These are phyloP conservation scores for Nyleta sp. DNA, from an alignment of 2,888 invertebrate genomes.

Conservation along the genomic window DNA sequence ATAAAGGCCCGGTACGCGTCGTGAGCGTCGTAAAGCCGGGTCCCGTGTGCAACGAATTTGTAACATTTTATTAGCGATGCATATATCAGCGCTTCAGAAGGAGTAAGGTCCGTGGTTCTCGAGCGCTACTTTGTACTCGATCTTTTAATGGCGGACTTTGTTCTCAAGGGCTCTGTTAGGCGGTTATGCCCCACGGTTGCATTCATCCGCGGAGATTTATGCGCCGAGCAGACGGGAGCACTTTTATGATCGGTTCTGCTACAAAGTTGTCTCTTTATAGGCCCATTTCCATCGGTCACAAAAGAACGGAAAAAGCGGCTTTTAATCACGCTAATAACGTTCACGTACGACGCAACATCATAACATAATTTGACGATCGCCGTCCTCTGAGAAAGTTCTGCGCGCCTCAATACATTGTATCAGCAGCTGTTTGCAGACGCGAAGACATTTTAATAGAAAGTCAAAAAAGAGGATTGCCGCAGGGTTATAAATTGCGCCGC, in stretches of 20 bases:
- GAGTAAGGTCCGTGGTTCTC: conserved; percentile 49
- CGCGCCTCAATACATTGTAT: no score
- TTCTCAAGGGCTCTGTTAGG: conserved; percentile 72
- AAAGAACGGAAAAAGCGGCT: conserved; percentile 47
- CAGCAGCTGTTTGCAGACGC: conserved; percentile 8
- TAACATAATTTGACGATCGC: conserved; percentile 38
- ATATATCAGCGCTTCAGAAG: conserved; percentile 65
- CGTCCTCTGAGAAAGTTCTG: background rate
- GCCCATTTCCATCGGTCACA: conserved; percentile 52
- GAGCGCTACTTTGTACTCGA: conserved; percentile 70
- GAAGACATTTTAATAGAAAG: conserved; percentile 29
- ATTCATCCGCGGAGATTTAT: conserved; percentile 79
- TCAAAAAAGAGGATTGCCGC: background rate
- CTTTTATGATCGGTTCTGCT: conserved; percentile 79
- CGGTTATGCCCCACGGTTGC: conserved; percentile 73
- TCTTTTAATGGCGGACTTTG: conserved; percentile 77
- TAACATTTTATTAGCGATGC: conserved; percentile 79
- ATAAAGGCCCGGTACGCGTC: conserved; percentile 72
- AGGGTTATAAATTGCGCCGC: conserved; percentile 14
- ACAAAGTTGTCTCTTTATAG: conserved; percentile 77
- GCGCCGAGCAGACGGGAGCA: conserved; percentile 68
- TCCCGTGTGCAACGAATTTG: conserved; percentile 78
- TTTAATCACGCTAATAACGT: conserved; percentile 57
- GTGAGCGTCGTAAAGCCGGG: conserved; percentile 75
- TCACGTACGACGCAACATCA: conserved; percentile 36